Evolutionary conservation across 2,888 invertebrate genomes (phyloP), one percentile per base, ranked within the genome.

Genomic region (Steinernema hermaphroditum): DNA sequence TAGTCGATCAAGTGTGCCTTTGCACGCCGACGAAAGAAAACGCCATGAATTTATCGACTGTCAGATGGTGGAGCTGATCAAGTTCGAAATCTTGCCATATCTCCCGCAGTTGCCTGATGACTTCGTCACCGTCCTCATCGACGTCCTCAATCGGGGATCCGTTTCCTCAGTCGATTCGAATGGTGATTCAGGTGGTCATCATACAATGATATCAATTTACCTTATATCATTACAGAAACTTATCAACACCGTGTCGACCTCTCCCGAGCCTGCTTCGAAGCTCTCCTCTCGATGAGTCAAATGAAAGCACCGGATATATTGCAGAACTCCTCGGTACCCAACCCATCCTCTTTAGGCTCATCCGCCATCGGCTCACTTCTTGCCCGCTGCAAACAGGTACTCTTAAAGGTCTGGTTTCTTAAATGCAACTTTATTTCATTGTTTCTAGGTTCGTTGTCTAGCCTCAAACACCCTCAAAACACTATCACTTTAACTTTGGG

Each of bases 141-240:
- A 92, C 81, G 89, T 94, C 77, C 88, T 94, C 72, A 93, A 94
- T 87, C 91, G 92, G 85, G 94, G 94, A 19, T 93, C 93, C 41
- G 92, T 93, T 86, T 88, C 81, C 81, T 88, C 57, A 83, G 87
- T 83, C 34, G 84, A 85, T 69, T 76, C 83, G 8, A 82, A 79
- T 37, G 86, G 85, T 74, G 81, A 83, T 68, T 72, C 84, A 24
- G 85, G 85, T 86, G 75, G 32, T 12, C 22, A 27, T 8, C 19
- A 54, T 2, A 6, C 4, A 24, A 27, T n/a, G 4, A 9, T n/a
- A 22, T 43, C 37, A 19, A 2, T n/a, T n/a, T n/a, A n/a, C n/a
- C n/a, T n/a, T n/a, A n/a, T n/a, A n/a, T 69, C 29, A 12, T 44
- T 69, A 4, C 81, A 83, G 85, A 85, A 77, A 76, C 82, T 41